These are phyloP conservation scores for Philopedon plagiatum DNA, from an alignment of 2,888 invertebrate genomes.

Conservation along the genomic window DNA sequence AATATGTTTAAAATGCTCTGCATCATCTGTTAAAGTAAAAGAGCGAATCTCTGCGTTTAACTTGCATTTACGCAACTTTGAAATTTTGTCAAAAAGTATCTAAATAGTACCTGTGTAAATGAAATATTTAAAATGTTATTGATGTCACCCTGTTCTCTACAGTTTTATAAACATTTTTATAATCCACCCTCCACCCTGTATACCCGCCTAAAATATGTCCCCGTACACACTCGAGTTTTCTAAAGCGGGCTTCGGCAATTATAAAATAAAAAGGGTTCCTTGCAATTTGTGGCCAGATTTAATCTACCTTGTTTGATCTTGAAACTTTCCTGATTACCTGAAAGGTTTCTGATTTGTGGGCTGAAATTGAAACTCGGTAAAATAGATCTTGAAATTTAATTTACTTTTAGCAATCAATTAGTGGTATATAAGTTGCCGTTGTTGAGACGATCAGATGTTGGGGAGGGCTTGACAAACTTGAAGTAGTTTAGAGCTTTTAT, in stretches of 20 bases:
- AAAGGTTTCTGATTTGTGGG: conserved; percentile 64
- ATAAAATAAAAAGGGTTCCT: conserved; percentile 64
- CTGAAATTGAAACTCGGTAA: conserved; percentile 65
- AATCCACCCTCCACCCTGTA: conserved; percentile 1
- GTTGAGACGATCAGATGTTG: conserved; percentile 47
- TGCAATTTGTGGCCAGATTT: conserved; percentile 61
- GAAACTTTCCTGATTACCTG: conserved; percentile 64
- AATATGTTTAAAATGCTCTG: no score
- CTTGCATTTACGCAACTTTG: no score
- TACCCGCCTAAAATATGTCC: neutral
- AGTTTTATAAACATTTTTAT: no score
- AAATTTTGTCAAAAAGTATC: no score
- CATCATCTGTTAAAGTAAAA: no score
- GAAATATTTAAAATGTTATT: no score
- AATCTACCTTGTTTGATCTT: conserved; percentile 65
- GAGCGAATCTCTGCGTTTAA: no score
- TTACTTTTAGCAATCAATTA: conserved; percentile 63
- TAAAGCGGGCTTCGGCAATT: conserved; percentile 64
- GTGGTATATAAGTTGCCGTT: conserved; percentile 55
- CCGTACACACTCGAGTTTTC: neutral
- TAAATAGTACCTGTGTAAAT: no score
- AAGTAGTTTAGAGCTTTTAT: conserved; percentile 26
- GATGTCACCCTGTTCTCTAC: no score
- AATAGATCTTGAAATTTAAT: conserved; percentile 60
- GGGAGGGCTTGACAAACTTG: conserved; percentile 38